phyloP scores from a whole-genome alignment of 64 coral and sea anemone genomes.

The Acropora tenuis region DNA sequence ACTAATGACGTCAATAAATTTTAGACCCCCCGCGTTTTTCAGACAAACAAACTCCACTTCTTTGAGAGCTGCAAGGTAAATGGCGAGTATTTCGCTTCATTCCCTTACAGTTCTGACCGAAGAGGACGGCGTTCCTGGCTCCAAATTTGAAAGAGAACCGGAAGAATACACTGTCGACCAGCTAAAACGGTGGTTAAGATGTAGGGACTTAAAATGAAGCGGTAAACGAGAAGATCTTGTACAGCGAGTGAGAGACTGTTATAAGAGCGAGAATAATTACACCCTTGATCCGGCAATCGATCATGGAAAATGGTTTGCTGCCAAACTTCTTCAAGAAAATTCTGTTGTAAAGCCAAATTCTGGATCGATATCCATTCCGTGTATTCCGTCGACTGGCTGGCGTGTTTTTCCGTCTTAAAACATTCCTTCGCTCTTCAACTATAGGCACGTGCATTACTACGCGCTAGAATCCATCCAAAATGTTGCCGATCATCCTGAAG shows the following conservation, averaged over 20 bases:
- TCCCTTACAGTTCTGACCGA: slow-evolving; percentile 47
- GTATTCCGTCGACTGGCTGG: no score
- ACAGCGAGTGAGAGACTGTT: slow-evolving; percentile 23
- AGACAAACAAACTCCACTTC: slow-evolving; percentile 39
- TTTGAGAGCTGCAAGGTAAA: not conserved
- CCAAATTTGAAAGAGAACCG: slow-evolving; percentile 41
- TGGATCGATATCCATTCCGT: slow-evolving; percentile 4
- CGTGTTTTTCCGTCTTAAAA: no score
- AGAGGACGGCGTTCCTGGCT: slow-evolving; percentile 69
- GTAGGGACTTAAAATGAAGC: slow-evolving; percentile 35
- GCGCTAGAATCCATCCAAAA: no score
- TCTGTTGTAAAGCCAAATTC: not conserved
- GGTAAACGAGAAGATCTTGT: slow-evolving; percentile 45
- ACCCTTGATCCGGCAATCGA: slow-evolving; percentile 21
- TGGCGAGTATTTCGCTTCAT: not conserved
- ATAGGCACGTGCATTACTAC: no score
- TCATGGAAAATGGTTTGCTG: slow-evolving; percentile 35
- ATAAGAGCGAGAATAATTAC: slow-evolving; percentile 4
- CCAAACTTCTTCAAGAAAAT: slow-evolving; percentile 20
- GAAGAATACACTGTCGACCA: slow-evolving; percentile 39
- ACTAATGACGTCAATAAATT: no score
- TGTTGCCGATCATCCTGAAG: no score
- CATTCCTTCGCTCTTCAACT: no score
- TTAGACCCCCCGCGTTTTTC: no score
- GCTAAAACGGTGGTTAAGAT: slow-evolving; percentile 49